Conservation (phyloP, 2,113 vertebrate species). For the Cariama cristata region DNA sequence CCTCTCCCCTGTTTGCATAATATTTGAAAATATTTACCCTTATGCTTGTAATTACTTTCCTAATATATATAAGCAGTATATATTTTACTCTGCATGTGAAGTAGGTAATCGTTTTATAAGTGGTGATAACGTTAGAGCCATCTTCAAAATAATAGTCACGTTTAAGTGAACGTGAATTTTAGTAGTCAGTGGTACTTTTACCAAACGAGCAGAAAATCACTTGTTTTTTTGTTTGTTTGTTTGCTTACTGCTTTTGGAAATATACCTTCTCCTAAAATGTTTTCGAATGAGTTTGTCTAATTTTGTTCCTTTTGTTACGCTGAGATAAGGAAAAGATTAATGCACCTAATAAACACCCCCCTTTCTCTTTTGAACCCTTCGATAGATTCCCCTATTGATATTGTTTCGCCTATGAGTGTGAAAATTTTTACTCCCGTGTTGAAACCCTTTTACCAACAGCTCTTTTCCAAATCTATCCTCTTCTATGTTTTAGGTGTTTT, state of each 20-base stretch:
- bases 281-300: not conserved
- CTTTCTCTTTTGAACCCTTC: not conserved
- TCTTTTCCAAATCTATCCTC: not conserved
- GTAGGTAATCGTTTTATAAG: constrained; percentile 17
- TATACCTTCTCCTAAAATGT: not conserved
- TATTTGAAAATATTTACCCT: constrained; percentile 51
- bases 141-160: constrained; percentile 15
- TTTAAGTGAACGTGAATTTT: not conserved
- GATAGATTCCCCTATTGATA: not conserved
- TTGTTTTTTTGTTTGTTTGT: not conserved
- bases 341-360: not conserved
- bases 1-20: not conserved
- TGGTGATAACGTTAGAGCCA: not conserved
- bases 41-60: constrained; percentile 1
- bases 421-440: not conserved
- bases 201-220: not conserved
- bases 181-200: not conserved
- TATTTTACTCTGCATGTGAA: not conserved
- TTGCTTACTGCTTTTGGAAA: constrained; percentile 4
- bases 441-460: constrained; percentile 12
- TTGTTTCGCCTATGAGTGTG: not conserved
- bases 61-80: not conserved
- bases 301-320: constrained; percentile 15
- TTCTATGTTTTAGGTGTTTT: not conserved
- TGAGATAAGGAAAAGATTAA: constrained; percentile 1